Percentiles rank a stretch among this genome's conserved stretches.
Evolutionary conservation across 2,113 vertebrate genomes (phyloP).

Genomic region (Embiotoca jacksoni): DNA sequence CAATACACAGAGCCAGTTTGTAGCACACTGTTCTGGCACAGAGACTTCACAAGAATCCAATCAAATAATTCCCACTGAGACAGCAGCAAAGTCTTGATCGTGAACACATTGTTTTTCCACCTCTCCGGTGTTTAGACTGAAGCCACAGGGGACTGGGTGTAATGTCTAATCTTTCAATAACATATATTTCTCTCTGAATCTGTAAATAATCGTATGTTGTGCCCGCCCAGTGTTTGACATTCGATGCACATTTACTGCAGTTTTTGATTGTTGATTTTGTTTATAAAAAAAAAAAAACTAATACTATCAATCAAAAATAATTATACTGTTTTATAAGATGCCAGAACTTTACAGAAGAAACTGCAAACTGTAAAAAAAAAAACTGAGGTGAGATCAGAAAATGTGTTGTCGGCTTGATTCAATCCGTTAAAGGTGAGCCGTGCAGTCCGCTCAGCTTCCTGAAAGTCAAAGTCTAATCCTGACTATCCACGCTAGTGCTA

Average conservation of each 20-base stretch:
- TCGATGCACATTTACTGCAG: neutral
- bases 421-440: conserved; percentile 61
- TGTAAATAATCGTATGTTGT: neutral
- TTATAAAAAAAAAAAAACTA: neutral
- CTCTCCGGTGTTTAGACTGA: conserved; percentile 21
- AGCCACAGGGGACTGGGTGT: neutral
- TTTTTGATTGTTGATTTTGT: neutral
- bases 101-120: conserved; percentile 24
- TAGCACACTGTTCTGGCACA: conserved; percentile 42
- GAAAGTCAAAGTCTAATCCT: conserved; percentile 74
- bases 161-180: conserved; percentile 1
- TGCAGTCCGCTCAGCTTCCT: conserved; percentile 45
- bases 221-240: neutral
- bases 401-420: conserved; percentile 10
- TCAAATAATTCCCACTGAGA: conserved; percentile 50
- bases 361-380: neutral
- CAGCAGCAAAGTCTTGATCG: conserved; percentile 20
- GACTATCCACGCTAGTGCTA: conserved; percentile 47
- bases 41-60: conserved; percentile 56
- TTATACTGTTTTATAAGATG: too few species aligned
- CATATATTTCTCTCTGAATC: neutral
- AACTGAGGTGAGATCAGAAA: conserved; percentile 26
- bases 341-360: neutral
- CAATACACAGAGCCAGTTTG: conserved; percentile 15
- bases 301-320: neutral